phyloP scores from a whole-genome alignment of 2,888 invertebrate species.

The Pediacus dermestoides region DNA sequence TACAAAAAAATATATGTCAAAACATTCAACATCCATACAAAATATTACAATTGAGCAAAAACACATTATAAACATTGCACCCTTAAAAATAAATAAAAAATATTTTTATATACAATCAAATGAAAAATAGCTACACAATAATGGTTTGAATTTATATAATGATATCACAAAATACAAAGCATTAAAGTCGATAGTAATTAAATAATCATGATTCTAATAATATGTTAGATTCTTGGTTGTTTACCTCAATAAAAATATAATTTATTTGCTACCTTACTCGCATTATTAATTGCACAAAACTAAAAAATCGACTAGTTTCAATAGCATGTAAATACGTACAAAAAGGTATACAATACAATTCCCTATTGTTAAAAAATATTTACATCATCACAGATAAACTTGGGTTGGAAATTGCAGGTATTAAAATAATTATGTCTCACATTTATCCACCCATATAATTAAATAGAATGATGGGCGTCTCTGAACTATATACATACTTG shows the following conservation, averaged over 20 bases:
- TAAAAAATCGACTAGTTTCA: too few relatives aligned
- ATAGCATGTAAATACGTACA: not conserved
- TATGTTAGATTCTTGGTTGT: conserved; percentile 5
- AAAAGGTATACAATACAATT: too few relatives aligned
- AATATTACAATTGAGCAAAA: conserved; percentile 35
- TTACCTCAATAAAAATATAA: conserved; percentile 3
- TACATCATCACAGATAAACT: conserved; percentile 33
- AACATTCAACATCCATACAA: conserved; percentile 27
- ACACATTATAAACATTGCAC: conserved; percentile 30
- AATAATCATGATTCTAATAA: not conserved
- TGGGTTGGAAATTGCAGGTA: conserved; percentile 3
- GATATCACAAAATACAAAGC: conserved; percentile 17
- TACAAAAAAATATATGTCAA: conserved; percentile 28
- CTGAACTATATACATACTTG: too few relatives aligned
- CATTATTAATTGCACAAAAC: not conserved
- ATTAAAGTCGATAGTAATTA: too few relatives aligned
- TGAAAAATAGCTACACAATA: conserved; percentile 22
- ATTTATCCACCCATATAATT: too few relatives aligned
- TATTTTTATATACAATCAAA: conserved; percentile 8
- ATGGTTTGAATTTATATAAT: conserved; percentile 7
- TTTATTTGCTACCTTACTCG: too few relatives aligned
- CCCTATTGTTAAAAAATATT: conserved; percentile 19
- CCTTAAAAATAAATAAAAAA: conserved; percentile 16
- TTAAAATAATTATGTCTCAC: not conserved
- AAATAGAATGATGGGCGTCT: not conserved